Conservation (phyloP, 2,888 invertebrate genomes). For the Drosophila leonis region DNA sequence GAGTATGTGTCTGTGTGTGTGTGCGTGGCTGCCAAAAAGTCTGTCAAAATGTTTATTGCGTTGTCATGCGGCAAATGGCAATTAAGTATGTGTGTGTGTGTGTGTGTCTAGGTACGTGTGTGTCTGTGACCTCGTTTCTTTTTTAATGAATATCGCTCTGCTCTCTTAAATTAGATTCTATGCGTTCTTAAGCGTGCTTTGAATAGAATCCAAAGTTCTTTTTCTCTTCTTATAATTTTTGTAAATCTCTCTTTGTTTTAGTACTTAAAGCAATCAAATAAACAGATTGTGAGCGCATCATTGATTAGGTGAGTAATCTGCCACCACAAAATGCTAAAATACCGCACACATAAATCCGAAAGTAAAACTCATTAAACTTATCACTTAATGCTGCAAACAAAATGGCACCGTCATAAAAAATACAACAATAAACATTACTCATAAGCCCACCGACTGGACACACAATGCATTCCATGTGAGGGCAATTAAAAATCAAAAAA, state of each 20-base stretch:
- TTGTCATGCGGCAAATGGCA: slow-evolving; percentile 42
- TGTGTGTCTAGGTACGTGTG: not conserved
- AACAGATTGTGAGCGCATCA: slow-evolving; percentile 26
- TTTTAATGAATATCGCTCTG: not conserved
- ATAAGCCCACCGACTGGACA: slow-evolving; percentile 46
- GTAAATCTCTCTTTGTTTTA: not conserved
- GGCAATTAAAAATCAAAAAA: slow-evolving; percentile 57
- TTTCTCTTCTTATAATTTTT: not conserved
- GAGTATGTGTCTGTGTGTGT: slow-evolving; percentile 6
- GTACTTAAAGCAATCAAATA: slow-evolving; percentile 32
- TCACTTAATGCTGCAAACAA: slow-evolving; percentile 54
- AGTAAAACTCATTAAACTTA: slow-evolving; percentile 62
- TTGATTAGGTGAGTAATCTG: slow-evolving; percentile 53
- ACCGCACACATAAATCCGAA: slow-evolving; percentile 34
- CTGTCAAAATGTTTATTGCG: slow-evolving; percentile 44
- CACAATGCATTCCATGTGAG: slow-evolving; percentile 56
- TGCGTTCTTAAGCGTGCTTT: not conserved
- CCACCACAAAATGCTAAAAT: slow-evolving; percentile 7
- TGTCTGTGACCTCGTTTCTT: not conserved
- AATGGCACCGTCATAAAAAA: slow-evolving; percentile 53
- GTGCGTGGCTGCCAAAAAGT: slow-evolving; percentile 35
- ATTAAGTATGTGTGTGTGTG: slow-evolving; percentile 13
- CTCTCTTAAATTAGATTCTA: not conserved
- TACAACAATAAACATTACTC: slow-evolving; percentile 59
- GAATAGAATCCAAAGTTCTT: not conserved